Evolutionary conservation across 2,888 invertebrate species (phyloP).

Genomic region (Anoplius nigerrimus): DNA sequence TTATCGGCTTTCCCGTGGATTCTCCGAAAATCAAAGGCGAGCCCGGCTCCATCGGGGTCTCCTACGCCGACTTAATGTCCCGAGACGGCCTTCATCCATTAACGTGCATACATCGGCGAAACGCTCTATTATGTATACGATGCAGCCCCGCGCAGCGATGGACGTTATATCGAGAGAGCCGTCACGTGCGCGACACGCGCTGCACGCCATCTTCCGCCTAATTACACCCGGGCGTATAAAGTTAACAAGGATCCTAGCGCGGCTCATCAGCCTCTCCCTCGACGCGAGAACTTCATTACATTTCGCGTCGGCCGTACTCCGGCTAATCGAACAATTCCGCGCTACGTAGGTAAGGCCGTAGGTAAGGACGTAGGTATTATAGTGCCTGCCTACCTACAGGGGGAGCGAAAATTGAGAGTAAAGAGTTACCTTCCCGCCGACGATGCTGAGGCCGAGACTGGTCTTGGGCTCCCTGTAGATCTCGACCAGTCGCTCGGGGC

Average conservation of each 20-base stretch:
- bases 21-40: conserved; percentile 22
- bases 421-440: conserved; percentile 90
- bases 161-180: not conserved
- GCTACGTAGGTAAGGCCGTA: not conserved
- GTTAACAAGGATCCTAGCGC: no score
- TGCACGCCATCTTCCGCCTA: no score
- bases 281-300: no score
- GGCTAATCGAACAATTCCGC: not conserved
- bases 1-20: not conserved
- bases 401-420: not conserved
- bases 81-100: conserved; percentile 31
- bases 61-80: conserved; percentile 37
- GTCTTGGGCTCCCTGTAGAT: conserved; percentile 84
- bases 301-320: no score
- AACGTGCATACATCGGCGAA: conserved; percentile 35
- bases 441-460: conserved; percentile 97
- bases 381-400: not conserved
- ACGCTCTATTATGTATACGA: not conserved
- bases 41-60: conserved; percentile 26
- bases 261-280: no score
- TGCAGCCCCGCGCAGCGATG: not conserved
- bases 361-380: no score
- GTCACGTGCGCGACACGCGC: no score
- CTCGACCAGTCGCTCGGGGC: conserved; percentile 85
- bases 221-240: no score